These are phyloP conservation scores for Cathartes aura DNA, from an alignment of 2,113 vertebrate species.

Conservation along the genomic window DNA sequence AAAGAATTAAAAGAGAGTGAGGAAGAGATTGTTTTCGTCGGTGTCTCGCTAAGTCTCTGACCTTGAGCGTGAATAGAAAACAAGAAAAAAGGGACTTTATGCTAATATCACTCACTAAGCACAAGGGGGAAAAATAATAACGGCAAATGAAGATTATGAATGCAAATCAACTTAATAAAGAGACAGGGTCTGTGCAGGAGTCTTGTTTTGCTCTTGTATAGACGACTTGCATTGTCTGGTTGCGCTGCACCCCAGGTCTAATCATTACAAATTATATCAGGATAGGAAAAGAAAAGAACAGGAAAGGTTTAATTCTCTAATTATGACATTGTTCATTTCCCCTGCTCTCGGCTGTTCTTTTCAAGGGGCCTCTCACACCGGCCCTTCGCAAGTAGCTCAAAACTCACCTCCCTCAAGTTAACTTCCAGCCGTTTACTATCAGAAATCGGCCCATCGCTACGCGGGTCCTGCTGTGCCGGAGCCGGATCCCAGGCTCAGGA, in stretches of 20 bases:
- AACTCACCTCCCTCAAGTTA: not conserved
- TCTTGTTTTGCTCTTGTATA: constrained; percentile 44
- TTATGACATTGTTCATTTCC: not conserved
- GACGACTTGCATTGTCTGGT: not conserved
- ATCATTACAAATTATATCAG: not conserved
- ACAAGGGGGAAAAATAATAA: constrained; percentile 68
- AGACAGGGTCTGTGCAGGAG: constrained; percentile 52
- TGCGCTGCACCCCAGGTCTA: constrained; percentile 13
- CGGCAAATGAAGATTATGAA: constrained; percentile 70
- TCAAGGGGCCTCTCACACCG: not conserved
- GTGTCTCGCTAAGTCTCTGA: constrained; percentile 72
- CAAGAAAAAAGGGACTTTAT: constrained; percentile 76
- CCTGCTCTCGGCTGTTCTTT: not conserved
- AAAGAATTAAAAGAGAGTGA: constrained; percentile 66
- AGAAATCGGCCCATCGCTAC: rapidly evolving
- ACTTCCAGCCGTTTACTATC: rapidly evolving
- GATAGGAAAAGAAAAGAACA: not conserved
- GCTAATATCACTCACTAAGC: constrained; percentile 61
- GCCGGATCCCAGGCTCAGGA: rapidly evolving
- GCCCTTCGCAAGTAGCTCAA: not conserved
- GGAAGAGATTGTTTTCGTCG: constrained; percentile 64
- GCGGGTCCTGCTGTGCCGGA: rapidly evolving
- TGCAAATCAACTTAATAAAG: constrained; percentile 69
- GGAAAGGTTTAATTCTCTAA: constrained; percentile 42
- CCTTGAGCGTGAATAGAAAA: constrained; percentile 72